phyloP scores from a whole-genome alignment of 2,888 invertebrate species.

The Altica lythri region DNA sequence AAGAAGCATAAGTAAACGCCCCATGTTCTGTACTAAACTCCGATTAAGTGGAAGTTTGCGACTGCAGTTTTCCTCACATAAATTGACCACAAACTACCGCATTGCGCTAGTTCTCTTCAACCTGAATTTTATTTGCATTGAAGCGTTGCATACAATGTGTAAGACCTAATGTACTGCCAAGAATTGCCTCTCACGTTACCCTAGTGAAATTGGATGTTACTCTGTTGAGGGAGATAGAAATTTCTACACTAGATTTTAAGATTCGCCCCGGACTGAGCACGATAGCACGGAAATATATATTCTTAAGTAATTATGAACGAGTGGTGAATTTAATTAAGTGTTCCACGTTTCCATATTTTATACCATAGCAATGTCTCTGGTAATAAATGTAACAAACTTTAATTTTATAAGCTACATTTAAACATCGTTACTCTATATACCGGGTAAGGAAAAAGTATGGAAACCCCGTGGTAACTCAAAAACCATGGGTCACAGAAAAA shows the following conservation, averaged over 20 bases:
- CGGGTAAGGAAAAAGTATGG: too few relatives aligned
- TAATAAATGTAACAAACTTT: too few relatives aligned
- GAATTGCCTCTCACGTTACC: constrained; percentile 5
- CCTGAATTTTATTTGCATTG: constrained; percentile 44
- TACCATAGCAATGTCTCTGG: too few relatives aligned
- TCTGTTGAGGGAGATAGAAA: background rate
- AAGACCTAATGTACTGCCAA: constrained; percentile 11
- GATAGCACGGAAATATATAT: too few relatives aligned
- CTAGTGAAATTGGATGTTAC: background rate
- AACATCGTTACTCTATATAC: too few relatives aligned
- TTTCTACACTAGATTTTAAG: background rate
- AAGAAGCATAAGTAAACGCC: constrained; percentile 9
- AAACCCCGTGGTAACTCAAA: too few relatives aligned
- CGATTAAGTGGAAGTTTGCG: constrained; percentile 17
- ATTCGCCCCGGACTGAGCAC: background rate
- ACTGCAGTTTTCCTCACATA: constrained; percentile 27
- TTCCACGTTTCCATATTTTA: too few relatives aligned
- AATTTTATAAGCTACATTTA: too few relatives aligned
- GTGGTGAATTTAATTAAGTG: too few relatives aligned
- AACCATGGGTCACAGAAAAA: too few relatives aligned
- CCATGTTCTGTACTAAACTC: constrained; percentile 13
- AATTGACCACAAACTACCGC: constrained; percentile 42
- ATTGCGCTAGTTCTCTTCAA: constrained; percentile 45
- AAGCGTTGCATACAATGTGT: constrained; percentile 23
- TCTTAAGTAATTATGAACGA: too few relatives aligned